Conservation (phyloP, 2,797 vertebrate genomes). For the Hydrolagus colliei region DNA sequence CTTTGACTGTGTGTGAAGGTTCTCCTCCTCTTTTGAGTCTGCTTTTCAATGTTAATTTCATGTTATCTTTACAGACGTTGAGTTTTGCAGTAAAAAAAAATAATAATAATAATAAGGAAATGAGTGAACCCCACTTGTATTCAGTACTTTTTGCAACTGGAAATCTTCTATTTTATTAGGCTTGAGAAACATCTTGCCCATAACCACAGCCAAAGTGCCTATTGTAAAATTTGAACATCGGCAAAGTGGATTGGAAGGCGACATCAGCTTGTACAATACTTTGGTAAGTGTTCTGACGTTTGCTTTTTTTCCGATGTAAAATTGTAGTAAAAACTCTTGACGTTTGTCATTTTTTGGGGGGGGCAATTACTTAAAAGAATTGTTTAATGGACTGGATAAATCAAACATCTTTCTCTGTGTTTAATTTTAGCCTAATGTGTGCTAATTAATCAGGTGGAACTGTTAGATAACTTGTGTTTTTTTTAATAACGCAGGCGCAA, state of each 20-base stretch:
- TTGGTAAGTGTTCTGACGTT: slow-evolving; percentile 62
- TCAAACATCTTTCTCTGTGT: background rate
- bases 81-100: background rate
- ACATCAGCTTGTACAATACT: slow-evolving; percentile 97
- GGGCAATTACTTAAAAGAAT: background rate
- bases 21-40: background rate
- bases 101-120: background rate
- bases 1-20: background rate
- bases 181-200: slow-evolving; percentile 95
- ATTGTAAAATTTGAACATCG: slow-evolving; percentile 97
- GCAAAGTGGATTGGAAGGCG: slow-evolving; percentile 86
- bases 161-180: slow-evolving; percentile 54
- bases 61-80: background rate
- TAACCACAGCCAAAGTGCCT: slow-evolving; percentile 99
- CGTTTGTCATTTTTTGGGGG: no score
- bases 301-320: background rate
- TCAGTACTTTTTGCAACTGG: background rate
- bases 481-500: slow-evolving; percentile 68
- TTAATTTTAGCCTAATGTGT: background rate
- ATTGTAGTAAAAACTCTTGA: background rate
- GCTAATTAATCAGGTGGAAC: background rate
- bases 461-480: background rate
- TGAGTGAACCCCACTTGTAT: background rate
- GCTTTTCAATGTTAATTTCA: background rate
- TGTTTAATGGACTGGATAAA: slow-evolving; percentile 1